A percentile compares a stretch with the other conserved stretches of the same genome.
These are phyloP conservation scores for Callipepla californica DNA, from an alignment of 2,113 vertebrate species.

Conservation along the genomic window DNA sequence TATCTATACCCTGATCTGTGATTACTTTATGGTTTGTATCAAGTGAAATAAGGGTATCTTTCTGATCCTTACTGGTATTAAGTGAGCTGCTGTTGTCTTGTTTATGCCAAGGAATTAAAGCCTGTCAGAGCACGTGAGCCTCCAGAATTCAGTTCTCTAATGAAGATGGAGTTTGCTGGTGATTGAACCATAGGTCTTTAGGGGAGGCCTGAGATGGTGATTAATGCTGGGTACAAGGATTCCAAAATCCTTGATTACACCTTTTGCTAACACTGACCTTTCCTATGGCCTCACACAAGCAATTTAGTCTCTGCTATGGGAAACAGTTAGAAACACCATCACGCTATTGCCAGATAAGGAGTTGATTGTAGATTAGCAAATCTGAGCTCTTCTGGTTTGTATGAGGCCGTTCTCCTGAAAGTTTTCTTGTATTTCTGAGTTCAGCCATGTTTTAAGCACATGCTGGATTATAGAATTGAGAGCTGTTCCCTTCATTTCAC, in stretches of 20 bases:
- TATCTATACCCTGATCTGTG: background rate
- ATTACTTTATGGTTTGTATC: background rate
- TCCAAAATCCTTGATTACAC: background rate
- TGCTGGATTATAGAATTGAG: background rate
- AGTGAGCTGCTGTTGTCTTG: background rate
- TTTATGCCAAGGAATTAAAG: background rate
- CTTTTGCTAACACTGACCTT: background rate
- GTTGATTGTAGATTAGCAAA: background rate
- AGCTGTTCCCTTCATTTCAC: background rate
- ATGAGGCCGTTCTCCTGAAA: fast-evolving
- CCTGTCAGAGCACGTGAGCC: background rate
- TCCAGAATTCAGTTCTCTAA: background rate
- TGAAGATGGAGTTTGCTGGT: background rate
- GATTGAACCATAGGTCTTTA: background rate
- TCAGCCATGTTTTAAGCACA: background rate
- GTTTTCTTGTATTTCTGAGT: fast-evolving
- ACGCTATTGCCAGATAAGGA: background rate
- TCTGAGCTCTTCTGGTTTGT: background rate
- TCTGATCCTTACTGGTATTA: background rate
- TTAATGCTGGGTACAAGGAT: background rate
- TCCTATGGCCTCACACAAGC: background rate
- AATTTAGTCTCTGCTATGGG: background rate
- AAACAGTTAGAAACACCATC: background rate
- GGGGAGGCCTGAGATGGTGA: background rate
- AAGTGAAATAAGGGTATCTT: background rate